Conservation (phyloP, 2,113 vertebrate species). For the Donacobius atricapilla region DNA sequence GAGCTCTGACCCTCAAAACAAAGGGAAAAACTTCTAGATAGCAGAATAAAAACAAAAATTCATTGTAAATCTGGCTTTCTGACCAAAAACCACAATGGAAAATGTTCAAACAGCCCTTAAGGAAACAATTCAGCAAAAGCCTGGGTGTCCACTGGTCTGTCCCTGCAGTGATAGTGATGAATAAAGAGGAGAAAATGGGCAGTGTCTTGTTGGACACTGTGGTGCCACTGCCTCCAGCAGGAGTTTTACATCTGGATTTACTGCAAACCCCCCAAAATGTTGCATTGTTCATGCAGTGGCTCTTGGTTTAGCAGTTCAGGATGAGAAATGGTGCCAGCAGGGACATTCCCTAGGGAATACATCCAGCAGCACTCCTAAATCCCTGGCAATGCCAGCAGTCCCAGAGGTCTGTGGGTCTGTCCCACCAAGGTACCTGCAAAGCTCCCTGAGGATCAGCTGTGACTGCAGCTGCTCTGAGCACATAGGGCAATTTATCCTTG, state of each 20-base stretch:
- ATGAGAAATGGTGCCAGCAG: background rate
- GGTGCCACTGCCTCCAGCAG: background rate
- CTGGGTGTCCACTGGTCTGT: background rate
- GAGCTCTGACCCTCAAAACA: background rate
- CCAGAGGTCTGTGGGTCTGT: background rate
- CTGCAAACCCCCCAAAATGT: background rate
- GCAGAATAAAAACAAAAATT: background rate
- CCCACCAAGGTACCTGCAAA: background rate
- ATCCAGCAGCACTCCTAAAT: background rate
- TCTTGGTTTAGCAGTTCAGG: background rate
- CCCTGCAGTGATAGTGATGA: background rate
- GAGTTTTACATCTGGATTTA: background rate
- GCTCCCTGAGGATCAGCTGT: background rate
- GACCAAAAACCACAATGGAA: background rate
- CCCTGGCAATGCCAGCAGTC: too few relatives aligned
- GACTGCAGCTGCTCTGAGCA: background rate
- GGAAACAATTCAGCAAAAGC: background rate
- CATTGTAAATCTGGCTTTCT: background rate
- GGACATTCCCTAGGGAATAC: background rate
- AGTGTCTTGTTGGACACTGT: background rate
- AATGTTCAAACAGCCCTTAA: background rate
- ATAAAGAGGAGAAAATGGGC: background rate
- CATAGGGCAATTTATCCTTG: background rate
- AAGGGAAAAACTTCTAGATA: background rate
- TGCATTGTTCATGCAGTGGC: background rate